Evolutionary conservation across 2,797 vertebrate species (phyloP).

Genomic region (Periophthalmus magnuspinnatus): DNA sequence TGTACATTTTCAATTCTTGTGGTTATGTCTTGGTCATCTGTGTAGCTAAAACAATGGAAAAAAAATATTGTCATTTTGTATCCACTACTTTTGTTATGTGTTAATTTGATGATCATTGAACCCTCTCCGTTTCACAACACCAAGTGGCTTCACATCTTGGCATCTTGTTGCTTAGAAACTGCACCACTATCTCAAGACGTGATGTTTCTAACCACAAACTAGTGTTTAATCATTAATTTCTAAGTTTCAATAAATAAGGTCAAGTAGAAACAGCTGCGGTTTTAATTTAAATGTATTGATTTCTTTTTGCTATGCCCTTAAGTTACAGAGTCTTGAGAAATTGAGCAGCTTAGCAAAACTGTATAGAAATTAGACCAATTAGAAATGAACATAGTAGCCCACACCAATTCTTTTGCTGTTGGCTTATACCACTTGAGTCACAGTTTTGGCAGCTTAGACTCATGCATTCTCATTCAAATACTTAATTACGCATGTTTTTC

Average conservation of each 20-base stretch:
- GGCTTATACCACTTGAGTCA: too few relatives aligned
- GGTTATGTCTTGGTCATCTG: not conserved
- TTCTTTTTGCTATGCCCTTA: too few relatives aligned
- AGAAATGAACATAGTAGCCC: too few relatives aligned
- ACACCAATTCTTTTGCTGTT: too few relatives aligned
- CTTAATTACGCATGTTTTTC: not conserved
- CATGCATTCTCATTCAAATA: not conserved
- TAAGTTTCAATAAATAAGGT: not conserved
- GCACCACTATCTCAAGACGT: not conserved
- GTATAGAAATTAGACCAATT: too few relatives aligned
- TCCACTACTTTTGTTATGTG: not conserved
- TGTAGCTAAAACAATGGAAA: not conserved
- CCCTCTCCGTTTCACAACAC: not conserved
- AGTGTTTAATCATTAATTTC: not conserved
- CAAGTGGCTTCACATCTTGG: not conserved
- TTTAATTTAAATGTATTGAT: too few relatives aligned
- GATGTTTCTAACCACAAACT: not conserved
- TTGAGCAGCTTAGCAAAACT: too few relatives aligned
- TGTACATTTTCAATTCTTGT: not conserved
- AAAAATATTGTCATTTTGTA: not conserved
- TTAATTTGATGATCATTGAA: too few relatives aligned
- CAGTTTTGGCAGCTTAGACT: too few relatives aligned
- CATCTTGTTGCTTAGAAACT: slow-evolving; percentile 4
- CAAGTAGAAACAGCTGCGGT: too few relatives aligned
- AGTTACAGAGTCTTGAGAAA: too few relatives aligned